Conservation (phyloP, 2,888 invertebrate species). For the Cyclophora albipunctata region DNA sequence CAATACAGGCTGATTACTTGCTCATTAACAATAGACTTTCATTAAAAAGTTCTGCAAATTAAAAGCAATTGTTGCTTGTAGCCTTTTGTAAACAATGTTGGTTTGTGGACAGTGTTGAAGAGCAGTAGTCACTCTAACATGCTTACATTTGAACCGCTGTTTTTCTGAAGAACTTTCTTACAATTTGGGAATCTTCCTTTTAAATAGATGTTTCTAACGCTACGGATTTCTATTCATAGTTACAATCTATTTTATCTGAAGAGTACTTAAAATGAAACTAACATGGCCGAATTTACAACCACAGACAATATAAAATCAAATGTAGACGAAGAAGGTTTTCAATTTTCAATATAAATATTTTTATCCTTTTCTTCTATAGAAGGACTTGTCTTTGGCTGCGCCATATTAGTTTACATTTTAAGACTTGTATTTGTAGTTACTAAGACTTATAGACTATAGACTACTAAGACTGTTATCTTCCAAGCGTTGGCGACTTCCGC, state of each 20-base stretch:
- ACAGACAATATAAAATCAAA: too few species aligned
- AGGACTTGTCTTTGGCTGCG: neutral
- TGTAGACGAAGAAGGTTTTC: too few species aligned
- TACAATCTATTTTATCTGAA: too few species aligned
- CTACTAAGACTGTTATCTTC: neutral
- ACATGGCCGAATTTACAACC: too few species aligned
- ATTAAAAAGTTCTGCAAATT: constrained; percentile 12
- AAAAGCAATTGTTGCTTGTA: constrained; percentile 13
- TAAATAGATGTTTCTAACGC: too few species aligned
- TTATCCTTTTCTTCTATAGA: neutral
- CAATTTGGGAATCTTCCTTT: too few species aligned
- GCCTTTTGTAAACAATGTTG: constrained; percentile 11
- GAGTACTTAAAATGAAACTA: too few species aligned
- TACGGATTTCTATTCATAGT: neutral
- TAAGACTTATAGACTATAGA: too few species aligned
- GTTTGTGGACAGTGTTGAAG: constrained; percentile 1
- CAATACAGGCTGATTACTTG: constrained; percentile 20
- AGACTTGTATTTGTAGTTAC: constrained; percentile 1
- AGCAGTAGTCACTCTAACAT: neutral
- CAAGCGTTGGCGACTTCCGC: constrained; percentile 9
- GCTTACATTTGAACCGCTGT: neutral
- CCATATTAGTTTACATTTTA: too few species aligned
- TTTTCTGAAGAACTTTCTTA: too few species aligned
- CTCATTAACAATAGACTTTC: constrained; percentile 19
- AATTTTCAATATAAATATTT: too few species aligned